Base-by-base conservation (phyloP, 92 coral and sea anemone species). In the Heliopora coerulea region DNA sequence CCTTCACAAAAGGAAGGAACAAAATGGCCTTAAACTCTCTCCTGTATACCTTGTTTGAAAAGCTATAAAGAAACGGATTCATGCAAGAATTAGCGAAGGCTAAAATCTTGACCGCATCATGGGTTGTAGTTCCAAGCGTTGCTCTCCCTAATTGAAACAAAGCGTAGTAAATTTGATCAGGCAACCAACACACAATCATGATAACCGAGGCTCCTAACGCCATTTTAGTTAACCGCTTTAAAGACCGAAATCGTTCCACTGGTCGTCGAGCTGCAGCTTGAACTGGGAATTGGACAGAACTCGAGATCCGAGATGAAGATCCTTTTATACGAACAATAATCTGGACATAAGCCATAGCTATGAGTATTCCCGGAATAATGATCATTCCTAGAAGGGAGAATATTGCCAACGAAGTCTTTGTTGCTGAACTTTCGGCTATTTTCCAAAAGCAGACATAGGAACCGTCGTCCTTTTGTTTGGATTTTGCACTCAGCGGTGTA, bases 151-250 rank as follows among this genome's bases (percentile, higher is more conserved):
- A 79, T 18, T 83, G 41, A 4, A 89, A 78, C 63, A 86, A 52
- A 15, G 82, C 75, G 52, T 84, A 91, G 74, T 69, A 88, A 0
- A 91, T 18, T 72, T 91, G 97, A 76, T 88, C 87, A 0, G 95
- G 97, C 59, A 91, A 62, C 97, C 97, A 91, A 27, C 97, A 88
- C 27, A 81, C 58, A 0, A 89, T 83, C 28, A 91, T 46, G 0
- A 91, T 49, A 10, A 81, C 73, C 11, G 97, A 88, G 13, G 84
- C 89, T 3, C 86, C 9, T 41, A 52, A 52, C 2, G 63, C 77
- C 26, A 58, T 70, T 13, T 21, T 19, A 31, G 77, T 70, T 9
- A 70, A 28, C 8, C 77, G 48, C 13, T 70, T 70, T n/a, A 70
- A 33, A 34, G 77, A 30, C 7, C 3, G 8, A 20, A 70, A 34